Conservation (phyloP, 2,797 vertebrate species). For the Tokudaia muenninki region DNA sequence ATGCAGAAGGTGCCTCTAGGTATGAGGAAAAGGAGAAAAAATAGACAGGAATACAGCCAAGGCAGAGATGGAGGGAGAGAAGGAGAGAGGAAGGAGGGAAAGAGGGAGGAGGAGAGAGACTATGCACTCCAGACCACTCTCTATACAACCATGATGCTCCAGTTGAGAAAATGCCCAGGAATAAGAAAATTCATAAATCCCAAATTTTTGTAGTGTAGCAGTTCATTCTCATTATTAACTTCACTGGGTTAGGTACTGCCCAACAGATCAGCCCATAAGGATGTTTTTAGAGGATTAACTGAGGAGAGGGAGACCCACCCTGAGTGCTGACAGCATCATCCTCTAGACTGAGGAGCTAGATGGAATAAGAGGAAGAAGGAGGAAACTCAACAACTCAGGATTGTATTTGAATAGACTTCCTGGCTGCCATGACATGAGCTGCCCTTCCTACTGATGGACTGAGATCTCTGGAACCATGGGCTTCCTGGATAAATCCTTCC, state of each 20-base stretch:
- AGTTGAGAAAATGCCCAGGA: neutral
- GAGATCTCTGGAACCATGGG: neutral
- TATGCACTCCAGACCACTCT: neutral
- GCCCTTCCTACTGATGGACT: neutral
- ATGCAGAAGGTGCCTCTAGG: neutral
- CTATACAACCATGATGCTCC: neutral
- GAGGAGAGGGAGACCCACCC: neutral
- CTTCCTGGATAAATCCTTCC: neutral
- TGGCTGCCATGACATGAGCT: neutral
- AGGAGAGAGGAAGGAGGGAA: neutral
- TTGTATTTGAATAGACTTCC: neutral
- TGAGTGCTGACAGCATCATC: neutral
- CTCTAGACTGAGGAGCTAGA: neutral
- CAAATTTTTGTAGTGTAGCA: neutral
- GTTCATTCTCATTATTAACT: neutral
- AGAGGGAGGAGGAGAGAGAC: no score
- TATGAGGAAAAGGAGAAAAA: neutral
- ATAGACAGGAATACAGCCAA: neutral
- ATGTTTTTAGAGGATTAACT: neutral
- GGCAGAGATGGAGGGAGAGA: neutral
- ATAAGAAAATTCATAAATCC: neutral
- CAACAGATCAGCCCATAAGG: neutral
- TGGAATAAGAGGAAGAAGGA: neutral
- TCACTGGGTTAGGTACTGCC: neutral
- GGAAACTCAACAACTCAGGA: neutral